Evolutionary conservation across 2,888 invertebrate species (phyloP).

Genomic region (Drosophila conformis): DNA sequence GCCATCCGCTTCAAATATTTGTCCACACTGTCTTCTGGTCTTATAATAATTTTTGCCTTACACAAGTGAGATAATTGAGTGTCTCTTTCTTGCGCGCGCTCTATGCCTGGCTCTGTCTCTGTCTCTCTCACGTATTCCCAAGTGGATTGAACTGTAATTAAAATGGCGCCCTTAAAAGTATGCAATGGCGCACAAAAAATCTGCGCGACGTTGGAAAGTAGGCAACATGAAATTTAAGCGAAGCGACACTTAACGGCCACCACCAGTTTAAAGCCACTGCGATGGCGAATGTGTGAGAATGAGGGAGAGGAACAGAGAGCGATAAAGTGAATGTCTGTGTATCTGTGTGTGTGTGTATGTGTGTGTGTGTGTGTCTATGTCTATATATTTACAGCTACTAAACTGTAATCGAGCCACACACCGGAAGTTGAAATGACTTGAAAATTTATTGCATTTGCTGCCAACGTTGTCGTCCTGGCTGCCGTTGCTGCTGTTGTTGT

Average conservation of each 20-base stretch:
- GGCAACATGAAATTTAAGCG: constrained; percentile 37
- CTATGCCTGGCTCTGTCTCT: background rate
- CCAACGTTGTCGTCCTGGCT: constrained; percentile 26
- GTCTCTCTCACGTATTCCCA: constrained; percentile 21
- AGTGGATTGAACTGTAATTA: constrained; percentile 70
- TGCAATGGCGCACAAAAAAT: constrained; percentile 22
- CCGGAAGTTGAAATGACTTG: constrained; percentile 80
- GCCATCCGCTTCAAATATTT: background rate
- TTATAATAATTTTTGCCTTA: constrained; percentile 50
- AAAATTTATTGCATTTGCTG: constrained; percentile 80
- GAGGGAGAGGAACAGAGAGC: background rate
- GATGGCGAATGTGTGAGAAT: background rate
- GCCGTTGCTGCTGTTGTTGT: constrained; percentile 12
- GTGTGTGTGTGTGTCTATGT: constrained; percentile 15
- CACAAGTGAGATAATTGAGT: constrained; percentile 27
- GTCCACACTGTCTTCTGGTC: constrained; percentile 3
- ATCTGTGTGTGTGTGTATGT: constrained; percentile 19
- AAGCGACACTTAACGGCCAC: constrained; percentile 11
- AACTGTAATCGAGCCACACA: constrained; percentile 79
- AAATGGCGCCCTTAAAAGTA: constrained; percentile 43
- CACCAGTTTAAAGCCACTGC: constrained; percentile 14
- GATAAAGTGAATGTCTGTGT: constrained; percentile 6
- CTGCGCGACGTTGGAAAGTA: constrained; percentile 33
- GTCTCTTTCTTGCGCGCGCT: constrained; percentile 11
- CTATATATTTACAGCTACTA: constrained; percentile 76